A percentile compares a stretch with the other conserved stretches of the same genome.
phyloP scores from a whole-genome alignment of 2,888 invertebrate species.

The Ceriagrion tenellum region DNA sequence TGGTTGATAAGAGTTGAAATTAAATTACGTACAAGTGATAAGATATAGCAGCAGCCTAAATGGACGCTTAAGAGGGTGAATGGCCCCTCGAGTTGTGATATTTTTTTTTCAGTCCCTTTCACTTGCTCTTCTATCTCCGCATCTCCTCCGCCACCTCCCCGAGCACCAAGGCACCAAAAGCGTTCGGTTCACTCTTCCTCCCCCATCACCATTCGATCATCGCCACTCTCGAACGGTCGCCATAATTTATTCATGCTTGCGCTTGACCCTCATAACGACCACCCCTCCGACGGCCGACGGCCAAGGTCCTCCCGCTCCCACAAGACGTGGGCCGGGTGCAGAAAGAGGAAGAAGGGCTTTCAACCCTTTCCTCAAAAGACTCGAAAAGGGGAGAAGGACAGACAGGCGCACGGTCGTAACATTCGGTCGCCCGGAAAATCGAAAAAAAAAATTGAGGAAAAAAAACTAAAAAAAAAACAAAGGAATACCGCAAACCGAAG shows the following conservation, averaged over 20 bases:
- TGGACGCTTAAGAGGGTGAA: too few relatives aligned
- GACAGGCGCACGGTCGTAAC: not conserved
- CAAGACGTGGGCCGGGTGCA: not conserved
- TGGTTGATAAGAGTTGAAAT: too few relatives aligned
- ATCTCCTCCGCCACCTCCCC: too few relatives aligned
- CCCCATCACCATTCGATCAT: too few relatives aligned
- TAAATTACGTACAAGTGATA: too few relatives aligned
- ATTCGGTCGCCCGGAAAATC: not conserved
- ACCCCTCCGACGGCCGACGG: not conserved
- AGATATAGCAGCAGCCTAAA: too few relatives aligned
- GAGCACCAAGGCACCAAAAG: too few relatives aligned
- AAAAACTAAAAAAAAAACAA: not conserved
- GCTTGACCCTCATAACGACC: not conserved
- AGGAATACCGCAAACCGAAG: not conserved
- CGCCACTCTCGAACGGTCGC: not conserved
- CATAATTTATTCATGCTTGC: not conserved
- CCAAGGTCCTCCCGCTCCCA: not conserved
- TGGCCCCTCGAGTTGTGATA: too few relatives aligned
- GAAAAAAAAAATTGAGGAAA: not conserved
- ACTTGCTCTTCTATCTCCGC: too few relatives aligned
- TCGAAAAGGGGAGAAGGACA: not conserved
- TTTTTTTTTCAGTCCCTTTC: too few relatives aligned
- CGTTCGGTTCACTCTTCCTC: too few relatives aligned
- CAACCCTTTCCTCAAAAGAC: too few relatives aligned
- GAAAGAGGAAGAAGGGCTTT: not conserved